Evolutionary conservation across 2,888 invertebrate genomes (phyloP).

Genomic region (Lepidocyrtinus sp.): DNA sequence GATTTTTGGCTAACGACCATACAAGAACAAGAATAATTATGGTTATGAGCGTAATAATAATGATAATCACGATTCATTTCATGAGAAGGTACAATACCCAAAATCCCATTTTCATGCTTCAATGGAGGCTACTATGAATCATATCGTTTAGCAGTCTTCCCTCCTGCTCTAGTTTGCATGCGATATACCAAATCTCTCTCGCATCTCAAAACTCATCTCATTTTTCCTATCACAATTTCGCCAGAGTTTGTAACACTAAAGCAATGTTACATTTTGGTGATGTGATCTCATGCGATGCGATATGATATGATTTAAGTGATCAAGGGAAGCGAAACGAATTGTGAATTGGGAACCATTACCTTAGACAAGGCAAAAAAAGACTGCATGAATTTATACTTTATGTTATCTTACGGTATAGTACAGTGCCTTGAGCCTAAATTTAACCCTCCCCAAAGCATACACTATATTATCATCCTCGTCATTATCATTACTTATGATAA

Average conservation of each 20-base stretch:
- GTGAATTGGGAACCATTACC: neutral
- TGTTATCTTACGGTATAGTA: no score
- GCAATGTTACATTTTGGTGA: neutral
- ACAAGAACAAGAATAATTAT: neutral
- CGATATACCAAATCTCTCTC: neutral
- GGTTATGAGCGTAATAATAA: neutral
- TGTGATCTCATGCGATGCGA: neutral
- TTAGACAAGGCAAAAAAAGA: neutral
- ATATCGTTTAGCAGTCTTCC: neutral
- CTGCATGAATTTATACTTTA: neutral
- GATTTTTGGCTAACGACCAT: neutral
- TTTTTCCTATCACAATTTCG: no score
- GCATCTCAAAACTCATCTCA: no score
- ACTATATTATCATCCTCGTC: neutral
- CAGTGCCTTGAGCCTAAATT: no score
- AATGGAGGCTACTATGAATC: neutral
- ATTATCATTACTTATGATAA: neutral
- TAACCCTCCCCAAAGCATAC: no score
- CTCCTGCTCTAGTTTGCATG: conserved; percentile 5
- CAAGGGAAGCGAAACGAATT: neutral
- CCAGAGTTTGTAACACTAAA: neutral
- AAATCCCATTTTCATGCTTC: neutral
- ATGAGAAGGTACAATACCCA: neutral
- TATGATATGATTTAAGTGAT: neutral
- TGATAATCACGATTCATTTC: neutral